A percentile compares a stretch with the other conserved stretches of the same genome.
Conservation (phyloP, 92 coral and sea anemone species). For the Muricea muricata region DNA sequence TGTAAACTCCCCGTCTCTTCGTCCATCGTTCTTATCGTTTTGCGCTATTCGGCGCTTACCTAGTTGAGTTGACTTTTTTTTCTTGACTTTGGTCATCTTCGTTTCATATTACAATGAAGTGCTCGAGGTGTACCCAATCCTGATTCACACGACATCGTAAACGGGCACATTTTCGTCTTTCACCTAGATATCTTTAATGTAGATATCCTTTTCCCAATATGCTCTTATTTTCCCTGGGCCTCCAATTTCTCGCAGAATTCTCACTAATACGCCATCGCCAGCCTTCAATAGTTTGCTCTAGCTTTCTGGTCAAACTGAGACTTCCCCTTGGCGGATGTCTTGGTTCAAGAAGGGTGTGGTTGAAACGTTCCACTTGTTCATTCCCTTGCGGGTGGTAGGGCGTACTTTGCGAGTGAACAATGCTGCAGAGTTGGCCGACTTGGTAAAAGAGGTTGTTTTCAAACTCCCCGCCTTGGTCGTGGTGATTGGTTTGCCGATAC, state of each 20-base stretch:
- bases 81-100: not conserved
- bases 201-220: too few species aligned
- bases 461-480: conserved; percentile 23
- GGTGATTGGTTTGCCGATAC: conserved; percentile 3
- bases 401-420: conserved; percentile 7
- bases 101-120: conserved; percentile 20
- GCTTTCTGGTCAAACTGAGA: conserved; percentile 6
- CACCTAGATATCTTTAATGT: not conserved
- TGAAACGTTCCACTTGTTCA: not conserved
- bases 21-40: not conserved
- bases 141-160: conserved; percentile 6
- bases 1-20: not conserved
- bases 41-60: not conserved
- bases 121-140: not conserved
- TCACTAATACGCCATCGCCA: not conserved
- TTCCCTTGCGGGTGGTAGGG: not conserved
- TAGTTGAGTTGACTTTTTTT: not conserved
- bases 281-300: not conserved
- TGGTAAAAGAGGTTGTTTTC: conserved; percentile 7
- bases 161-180: conserved; percentile 10
- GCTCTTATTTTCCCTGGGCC: too few species aligned
- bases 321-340: not conserved
- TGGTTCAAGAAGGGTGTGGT: not conserved
- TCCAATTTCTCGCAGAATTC: not conserved
- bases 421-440: not conserved